A percentile compares a stretch with the other conserved stretches of the same genome.
Conservation (phyloP, 2,888 invertebrate genomes). For the Heliconius aoede region DNA sequence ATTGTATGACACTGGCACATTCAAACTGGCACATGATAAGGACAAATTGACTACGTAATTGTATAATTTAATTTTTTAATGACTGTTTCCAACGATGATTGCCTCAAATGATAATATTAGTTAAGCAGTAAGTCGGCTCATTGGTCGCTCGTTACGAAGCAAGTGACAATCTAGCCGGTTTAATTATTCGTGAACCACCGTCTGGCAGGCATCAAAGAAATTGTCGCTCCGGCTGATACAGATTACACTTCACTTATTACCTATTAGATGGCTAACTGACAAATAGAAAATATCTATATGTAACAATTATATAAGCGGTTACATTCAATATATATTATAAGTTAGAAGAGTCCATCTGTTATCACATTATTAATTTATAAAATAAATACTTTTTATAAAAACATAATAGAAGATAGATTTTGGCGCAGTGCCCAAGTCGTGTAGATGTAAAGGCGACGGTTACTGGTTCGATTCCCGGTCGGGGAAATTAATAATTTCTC, state of each 20-base stretch:
- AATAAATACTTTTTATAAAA: neutral
- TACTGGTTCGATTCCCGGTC: too few species aligned
- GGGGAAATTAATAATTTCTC: too few species aligned
- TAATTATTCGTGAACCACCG: constrained; percentile 42
- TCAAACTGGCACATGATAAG: neutral
- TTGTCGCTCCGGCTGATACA: constrained; percentile 31
- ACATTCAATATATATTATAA: too few species aligned
- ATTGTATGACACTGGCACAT: neutral
- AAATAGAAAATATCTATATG: too few species aligned
- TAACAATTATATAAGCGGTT: too few species aligned
- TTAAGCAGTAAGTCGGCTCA: constrained; percentile 20
- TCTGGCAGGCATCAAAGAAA: constrained; percentile 42
- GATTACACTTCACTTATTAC: constrained; percentile 19
- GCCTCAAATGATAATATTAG: neutral
- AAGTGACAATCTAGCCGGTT: constrained; percentile 41
- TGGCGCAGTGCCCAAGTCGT: too few species aligned
- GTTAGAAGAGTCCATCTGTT: neutral
- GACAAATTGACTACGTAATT: neutral
- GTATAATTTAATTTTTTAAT: neutral
- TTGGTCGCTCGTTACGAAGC: constrained; percentile 31
- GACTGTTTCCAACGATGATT: neutral
- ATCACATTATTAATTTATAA: neutral
- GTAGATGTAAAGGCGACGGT: too few species aligned
- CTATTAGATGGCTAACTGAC: neutral
- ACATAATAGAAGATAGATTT: too few species aligned